phyloP scores from a whole-genome alignment of 2,113 vertebrate genomes.

The Tragulus kanchil region DNA sequence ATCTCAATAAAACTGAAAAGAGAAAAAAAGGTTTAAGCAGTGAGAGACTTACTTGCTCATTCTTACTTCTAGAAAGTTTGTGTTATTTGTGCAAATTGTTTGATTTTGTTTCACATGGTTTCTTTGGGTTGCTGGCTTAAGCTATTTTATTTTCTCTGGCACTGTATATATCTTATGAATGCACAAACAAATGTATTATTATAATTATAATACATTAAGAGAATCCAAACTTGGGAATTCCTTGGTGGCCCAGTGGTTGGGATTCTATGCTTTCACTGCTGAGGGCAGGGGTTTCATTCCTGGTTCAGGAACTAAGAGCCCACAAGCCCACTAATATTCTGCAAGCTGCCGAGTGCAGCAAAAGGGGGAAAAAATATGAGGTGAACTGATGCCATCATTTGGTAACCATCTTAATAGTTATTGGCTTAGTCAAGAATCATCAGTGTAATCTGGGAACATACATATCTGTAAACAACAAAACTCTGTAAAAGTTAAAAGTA shows the following conservation, averaged over 20 bases:
- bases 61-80: neutral
- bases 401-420: neutral
- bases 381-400: neutral
- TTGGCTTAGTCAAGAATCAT: neutral
- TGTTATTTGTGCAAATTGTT: neutral
- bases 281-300: neutral
- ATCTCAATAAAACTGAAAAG: neutral
- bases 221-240: neutral
- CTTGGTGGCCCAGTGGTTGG: neutral
- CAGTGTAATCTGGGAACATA: no score
- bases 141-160: neutral
- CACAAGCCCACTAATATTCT: neutral
- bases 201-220: neutral
- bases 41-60: neutral
- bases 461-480: no score
- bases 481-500: no score
- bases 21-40: neutral
- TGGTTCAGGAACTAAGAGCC: neutral
- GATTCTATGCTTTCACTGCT: neutral
- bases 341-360: neutral
- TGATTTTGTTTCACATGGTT: neutral
- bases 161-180: neutral
- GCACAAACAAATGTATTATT: neutral
- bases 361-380: neutral
- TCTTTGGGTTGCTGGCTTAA: neutral